Evolutionary conservation across 2,888 invertebrate genomes (phyloP).

Genomic region (Tricholauxania praeusta): DNA sequence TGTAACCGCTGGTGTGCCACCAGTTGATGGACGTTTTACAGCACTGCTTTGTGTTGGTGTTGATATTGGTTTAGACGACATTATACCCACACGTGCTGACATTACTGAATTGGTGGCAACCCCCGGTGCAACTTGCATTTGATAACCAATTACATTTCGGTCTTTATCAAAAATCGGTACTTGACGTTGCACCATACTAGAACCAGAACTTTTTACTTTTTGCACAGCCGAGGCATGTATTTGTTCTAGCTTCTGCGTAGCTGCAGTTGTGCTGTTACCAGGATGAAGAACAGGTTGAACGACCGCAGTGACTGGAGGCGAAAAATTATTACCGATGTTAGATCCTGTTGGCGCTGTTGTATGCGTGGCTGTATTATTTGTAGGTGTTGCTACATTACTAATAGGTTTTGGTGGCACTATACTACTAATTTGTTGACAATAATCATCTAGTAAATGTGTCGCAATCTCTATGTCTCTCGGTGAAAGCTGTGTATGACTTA

Average conservation of each 20-base stretch:
- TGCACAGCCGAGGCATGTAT: conserved; percentile 29
- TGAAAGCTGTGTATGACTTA: conserved; percentile 44
- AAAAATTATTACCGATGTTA: neutral
- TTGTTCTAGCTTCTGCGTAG: conserved; percentile 14
- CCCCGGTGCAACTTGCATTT: conserved; percentile 31
- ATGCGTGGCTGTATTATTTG: conserved; percentile 1
- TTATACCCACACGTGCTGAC: conserved; percentile 41
- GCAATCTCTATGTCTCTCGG: conserved; percentile 55
- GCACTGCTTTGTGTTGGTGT: neutral
- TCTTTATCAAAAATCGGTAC: conserved; percentile 49
- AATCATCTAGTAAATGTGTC: conserved; percentile 56
- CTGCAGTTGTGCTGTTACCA: conserved; percentile 12
- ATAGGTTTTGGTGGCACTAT: conserved; percentile 12
- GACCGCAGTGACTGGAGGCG: neutral
- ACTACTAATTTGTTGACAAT: conserved; percentile 41
- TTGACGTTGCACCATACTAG: conserved; percentile 21
- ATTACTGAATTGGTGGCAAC: conserved; percentile 41
- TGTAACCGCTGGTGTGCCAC: conserved; percentile 13
- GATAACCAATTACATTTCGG: conserved; percentile 50
- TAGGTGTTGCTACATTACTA: neutral
- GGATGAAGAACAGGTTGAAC: neutral
- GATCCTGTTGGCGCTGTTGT: neutral
- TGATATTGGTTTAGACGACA: conserved; percentile 35
- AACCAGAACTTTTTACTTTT: conserved; percentile 24
- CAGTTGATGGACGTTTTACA: neutral